phyloP scores from a whole-genome alignment of 2,113 vertebrate species.

The Platichthys flesus region DNA sequence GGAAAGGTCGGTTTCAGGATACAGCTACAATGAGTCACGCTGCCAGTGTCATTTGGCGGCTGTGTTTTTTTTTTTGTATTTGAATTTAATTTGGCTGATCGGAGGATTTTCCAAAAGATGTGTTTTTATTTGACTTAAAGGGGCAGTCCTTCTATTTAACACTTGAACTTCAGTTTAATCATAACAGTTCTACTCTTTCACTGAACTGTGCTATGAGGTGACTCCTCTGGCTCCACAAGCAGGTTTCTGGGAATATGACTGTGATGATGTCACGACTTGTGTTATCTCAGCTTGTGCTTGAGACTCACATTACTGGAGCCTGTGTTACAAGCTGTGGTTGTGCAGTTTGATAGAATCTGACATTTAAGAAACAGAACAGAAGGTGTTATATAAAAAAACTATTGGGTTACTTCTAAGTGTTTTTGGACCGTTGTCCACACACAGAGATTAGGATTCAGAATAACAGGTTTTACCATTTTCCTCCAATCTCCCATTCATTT shows the following conservation, averaged over 20 bases:
- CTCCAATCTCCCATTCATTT: too few species aligned
- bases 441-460: neutral
- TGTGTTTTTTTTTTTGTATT: slow-evolving; percentile 1
- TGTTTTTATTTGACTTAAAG: neutral
- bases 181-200: neutral
- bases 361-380: neutral
- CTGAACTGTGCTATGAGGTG: neutral
- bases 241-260: neutral
- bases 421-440: too few species aligned
- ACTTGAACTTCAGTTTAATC: neutral
- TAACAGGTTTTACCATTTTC: neutral
- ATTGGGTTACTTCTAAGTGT: too few species aligned
- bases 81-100: neutral
- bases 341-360: neutral
- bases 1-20: slow-evolving; percentile 43
- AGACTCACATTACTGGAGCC: neutral
- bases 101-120: neutral
- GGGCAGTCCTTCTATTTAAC: neutral
- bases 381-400: neutral
- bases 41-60: neutral
- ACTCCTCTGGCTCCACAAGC: neutral
- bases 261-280: neutral
- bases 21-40: slow-evolving; percentile 46
- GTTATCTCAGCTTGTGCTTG: neutral
- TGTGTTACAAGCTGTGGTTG: neutral